Conservation (phyloP, 2,888 invertebrate genomes). For the Amblyjoppa fuscipennis region DNA sequence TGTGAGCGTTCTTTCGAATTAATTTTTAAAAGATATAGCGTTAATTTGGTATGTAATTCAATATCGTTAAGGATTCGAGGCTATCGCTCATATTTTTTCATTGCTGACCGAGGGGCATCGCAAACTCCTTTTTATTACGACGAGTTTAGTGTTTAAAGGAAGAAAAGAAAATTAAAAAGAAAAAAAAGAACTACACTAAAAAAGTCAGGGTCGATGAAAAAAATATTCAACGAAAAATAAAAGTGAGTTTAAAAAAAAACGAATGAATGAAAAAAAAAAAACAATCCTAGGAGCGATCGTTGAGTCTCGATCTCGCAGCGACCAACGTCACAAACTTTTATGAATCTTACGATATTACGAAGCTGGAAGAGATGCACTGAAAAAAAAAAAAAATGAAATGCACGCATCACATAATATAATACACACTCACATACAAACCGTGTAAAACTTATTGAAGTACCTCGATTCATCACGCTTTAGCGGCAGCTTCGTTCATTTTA, state of each 20-base stretch:
- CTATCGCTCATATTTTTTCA: conserved; percentile 61
- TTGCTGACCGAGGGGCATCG: conserved; percentile 39
- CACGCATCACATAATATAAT: conserved; percentile 24
- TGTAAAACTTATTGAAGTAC: conserved; percentile 53
- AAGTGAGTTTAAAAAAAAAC: background rate
- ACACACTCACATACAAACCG: conserved; percentile 24
- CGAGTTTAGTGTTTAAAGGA: conserved; percentile 27
- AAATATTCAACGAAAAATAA: background rate
- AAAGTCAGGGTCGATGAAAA: background rate
- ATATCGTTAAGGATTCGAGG: conserved; percentile 47
- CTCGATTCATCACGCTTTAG: conserved; percentile 59
- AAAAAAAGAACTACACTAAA: background rate
- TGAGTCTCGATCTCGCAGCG: conserved; percentile 30
- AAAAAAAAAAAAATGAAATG: conserved; percentile 7
- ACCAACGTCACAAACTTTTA: conserved; percentile 40
- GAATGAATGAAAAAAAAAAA: conserved; percentile 18
- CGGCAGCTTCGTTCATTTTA: conserved; percentile 63
- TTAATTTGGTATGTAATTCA: conserved; percentile 46
- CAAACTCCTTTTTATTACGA: conserved; percentile 30
- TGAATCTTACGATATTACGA: conserved; percentile 25
- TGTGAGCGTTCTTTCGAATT: conserved; percentile 26
- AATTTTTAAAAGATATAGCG: conserved; percentile 27
- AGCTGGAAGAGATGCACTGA: background rate
- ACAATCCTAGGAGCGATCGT: conserved; percentile 2
- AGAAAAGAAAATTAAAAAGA: background rate